These are phyloP conservation scores for Trichopoda pennipes DNA, from an alignment of 2,888 invertebrate species.

Conservation along the genomic window DNA sequence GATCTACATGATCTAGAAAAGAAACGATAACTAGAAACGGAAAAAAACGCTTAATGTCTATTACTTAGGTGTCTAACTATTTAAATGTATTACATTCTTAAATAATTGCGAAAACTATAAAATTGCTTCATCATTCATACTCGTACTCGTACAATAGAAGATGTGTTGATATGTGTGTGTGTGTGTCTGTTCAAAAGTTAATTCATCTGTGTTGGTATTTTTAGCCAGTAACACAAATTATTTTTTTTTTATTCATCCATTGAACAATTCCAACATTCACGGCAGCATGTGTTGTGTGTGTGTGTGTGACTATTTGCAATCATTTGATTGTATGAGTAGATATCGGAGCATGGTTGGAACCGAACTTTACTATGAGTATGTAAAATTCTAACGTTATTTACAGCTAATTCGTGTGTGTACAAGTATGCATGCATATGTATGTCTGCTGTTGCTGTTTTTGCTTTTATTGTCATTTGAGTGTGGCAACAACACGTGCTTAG, in stretches of 20 bases:
- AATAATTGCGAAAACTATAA: too few species aligned
- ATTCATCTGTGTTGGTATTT: not conserved
- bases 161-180: not conserved
- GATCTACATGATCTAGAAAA: too few species aligned
- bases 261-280: constrained; percentile 27
- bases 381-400: constrained; percentile 42
- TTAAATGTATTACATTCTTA: too few species aligned
- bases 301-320: not conserved
- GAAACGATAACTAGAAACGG: too few species aligned
- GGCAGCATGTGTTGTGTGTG: not conserved
- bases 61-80: too few species aligned
- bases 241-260: constrained; percentile 9
- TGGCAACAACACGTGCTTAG: constrained; percentile 79
- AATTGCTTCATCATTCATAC: too few species aligned
- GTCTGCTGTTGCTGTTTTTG: constrained; percentile 34
- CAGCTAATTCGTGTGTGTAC: constrained; percentile 40
- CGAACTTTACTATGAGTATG: not conserved
- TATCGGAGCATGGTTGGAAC: not conserved
- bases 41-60: too few species aligned
- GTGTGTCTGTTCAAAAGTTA: not conserved
- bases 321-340: not conserved
- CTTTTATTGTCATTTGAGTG: constrained; percentile 60
- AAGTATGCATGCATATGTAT: not conserved
- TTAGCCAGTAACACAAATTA: constrained; percentile 18
- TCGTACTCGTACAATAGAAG: too few species aligned